Evolutionary conservation across 2,113 vertebrate genomes (phyloP).

Genomic region (Periophthalmus modestus): DNA sequence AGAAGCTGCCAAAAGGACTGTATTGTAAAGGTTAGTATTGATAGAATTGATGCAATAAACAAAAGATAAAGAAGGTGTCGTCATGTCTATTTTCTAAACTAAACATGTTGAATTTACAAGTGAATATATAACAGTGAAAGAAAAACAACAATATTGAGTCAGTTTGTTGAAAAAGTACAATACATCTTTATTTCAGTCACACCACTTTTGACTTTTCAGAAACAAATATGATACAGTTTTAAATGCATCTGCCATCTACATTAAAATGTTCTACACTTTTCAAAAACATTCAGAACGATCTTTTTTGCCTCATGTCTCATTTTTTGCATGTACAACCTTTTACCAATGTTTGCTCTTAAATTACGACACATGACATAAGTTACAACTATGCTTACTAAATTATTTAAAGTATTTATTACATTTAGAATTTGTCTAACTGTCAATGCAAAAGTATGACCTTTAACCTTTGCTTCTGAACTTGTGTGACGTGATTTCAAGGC

Average conservation of each 20-base stretch:
- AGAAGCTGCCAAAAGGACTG: slow-evolving; percentile 29
- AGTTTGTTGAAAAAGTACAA: slow-evolving; percentile 53
- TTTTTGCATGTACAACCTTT: neutral
- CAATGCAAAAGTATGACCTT: neutral
- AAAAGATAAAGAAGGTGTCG: neutral
- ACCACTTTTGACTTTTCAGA: slow-evolving; percentile 59
- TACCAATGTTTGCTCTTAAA: neutral
- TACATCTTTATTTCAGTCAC: slow-evolving; percentile 67
- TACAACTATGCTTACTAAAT: neutral
- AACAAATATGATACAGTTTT: slow-evolving; percentile 64
- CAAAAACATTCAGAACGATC: slow-evolving; percentile 57
- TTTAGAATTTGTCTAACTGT: neutral
- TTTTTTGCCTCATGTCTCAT: slow-evolving; percentile 12
- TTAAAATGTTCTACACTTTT: slow-evolving; percentile 25
- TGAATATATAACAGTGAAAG: slow-evolving; percentile 11
- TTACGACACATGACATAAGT: neutral
- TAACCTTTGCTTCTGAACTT: neutral
- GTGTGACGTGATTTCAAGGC: neutral
- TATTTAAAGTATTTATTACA: too few relatives aligned
- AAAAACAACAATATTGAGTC: slow-evolving; percentile 7
- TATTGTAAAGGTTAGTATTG: slow-evolving; percentile 5
- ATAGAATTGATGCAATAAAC: slow-evolving; percentile 25
- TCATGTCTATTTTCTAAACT: neutral
- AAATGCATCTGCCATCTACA: slow-evolving; percentile 62
- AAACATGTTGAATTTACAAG: slow-evolving; percentile 3